A percentile compares a stretch with the other conserved stretches of the same genome.
Conservation (phyloP, 2,113 vertebrate species). For the Nibea albiflora region DNA sequence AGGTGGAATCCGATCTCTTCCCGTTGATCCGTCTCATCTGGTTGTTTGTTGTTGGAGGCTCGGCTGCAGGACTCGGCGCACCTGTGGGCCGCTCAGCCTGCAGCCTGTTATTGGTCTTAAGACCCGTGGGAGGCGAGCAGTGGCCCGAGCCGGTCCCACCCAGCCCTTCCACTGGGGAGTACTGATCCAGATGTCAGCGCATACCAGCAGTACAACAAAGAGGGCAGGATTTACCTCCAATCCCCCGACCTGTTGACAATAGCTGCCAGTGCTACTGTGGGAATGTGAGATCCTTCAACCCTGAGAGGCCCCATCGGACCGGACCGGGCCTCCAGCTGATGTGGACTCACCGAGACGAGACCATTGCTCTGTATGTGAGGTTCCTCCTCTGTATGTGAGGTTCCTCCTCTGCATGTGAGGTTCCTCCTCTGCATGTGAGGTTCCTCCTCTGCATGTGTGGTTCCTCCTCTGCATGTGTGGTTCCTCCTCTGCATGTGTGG, state of each 20-base stretch:
- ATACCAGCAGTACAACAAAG: slow-evolving; percentile 70
- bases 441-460: too few relatives aligned
- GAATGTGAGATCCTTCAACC: slow-evolving; percentile 56
- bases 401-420: too few relatives aligned
- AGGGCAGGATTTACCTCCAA: slow-evolving; percentile 62
- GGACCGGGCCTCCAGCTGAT: background rate
- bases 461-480: too few relatives aligned
- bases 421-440: too few relatives aligned
- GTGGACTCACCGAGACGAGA: background rate
- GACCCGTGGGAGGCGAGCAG: slow-evolving; percentile 66
- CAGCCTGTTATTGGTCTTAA: slow-evolving; percentile 57
- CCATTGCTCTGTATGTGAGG: too few relatives aligned
- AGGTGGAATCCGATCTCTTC: slow-evolving; percentile 22
- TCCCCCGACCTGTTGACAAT: slow-evolving; percentile 70
- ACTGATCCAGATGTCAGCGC: slow-evolving; percentile 73
- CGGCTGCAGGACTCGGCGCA: slow-evolving; percentile 42
- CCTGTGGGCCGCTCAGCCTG: slow-evolving; percentile 57
- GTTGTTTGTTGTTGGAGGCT: slow-evolving; percentile 62
- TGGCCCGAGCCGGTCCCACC: slow-evolving; percentile 39
- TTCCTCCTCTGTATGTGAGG: background rate
- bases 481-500: too few relatives aligned
- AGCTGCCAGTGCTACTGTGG: slow-evolving; percentile 68
- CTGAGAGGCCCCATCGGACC: slow-evolving; percentile 12
- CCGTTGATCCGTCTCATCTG: slow-evolving; percentile 31
- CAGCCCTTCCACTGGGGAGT: slow-evolving; percentile 36